A percentile compares a stretch with the other conserved stretches of the same genome.
Conservation (phyloP, 2,888 invertebrate genomes). For the Rhorus exstirpatorius region DNA sequence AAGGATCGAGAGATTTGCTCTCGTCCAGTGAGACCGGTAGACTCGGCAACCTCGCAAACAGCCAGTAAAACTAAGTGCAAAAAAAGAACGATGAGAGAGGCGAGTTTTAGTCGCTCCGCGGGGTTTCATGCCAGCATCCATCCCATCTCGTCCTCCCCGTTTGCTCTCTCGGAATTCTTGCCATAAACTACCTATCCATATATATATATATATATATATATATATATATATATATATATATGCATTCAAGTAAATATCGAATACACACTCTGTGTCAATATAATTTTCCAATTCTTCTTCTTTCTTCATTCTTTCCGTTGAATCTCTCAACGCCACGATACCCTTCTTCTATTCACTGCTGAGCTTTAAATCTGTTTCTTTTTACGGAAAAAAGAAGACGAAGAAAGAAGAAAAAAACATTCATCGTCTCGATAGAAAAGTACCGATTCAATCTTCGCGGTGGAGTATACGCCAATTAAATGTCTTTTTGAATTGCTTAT, state of each 20-base stretch:
- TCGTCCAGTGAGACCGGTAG: constrained; percentile 66
- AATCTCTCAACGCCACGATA: constrained; percentile 5
- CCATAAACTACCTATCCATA: constrained; percentile 14
- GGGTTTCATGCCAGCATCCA: constrained; percentile 53
- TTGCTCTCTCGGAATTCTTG: constrained; percentile 40
- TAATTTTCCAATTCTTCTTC: constrained; percentile 62
- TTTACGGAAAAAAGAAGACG: not conserved
- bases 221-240: not conserved
- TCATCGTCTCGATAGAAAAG: constrained; percentile 2
- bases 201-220: constrained; percentile 6
- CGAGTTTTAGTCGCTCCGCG: constrained; percentile 69
- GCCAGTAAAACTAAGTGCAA: constrained; percentile 80
- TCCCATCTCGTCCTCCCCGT: constrained; percentile 43
- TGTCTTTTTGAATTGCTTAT: constrained; percentile 45
- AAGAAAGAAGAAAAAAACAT: constrained; percentile 9
- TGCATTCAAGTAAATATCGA: not conserved
- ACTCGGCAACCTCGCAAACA: constrained; percentile 82
- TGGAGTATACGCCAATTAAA: constrained; percentile 57
- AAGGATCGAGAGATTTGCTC: constrained; percentile 66
- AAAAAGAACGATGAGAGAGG: constrained; percentile 73
- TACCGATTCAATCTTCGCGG: constrained; percentile 46
- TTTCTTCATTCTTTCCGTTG: constrained; percentile 37
- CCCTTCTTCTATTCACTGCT: not conserved
- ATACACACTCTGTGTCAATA: constrained; percentile 32
- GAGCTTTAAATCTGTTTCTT: not conserved